Percentiles rank a stretch among this genome's conserved stretches.
Evolutionary conservation across 1,140 invertebrate genomes (phyloP).

Genomic region (Meteorus sp.): DNA sequence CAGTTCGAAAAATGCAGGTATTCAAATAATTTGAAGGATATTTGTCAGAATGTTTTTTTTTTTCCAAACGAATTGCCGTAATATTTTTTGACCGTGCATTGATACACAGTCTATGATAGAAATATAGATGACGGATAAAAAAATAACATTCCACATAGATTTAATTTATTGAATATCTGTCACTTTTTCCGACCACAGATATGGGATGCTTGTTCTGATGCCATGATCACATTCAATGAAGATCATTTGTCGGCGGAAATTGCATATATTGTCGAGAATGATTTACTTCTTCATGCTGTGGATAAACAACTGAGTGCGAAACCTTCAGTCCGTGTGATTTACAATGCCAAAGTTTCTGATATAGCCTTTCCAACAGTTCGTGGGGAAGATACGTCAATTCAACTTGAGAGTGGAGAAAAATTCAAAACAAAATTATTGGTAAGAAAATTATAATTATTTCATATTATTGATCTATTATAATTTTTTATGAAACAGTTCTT

Average conservation of each 20-base stretch:
- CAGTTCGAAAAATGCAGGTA: slow-evolving; percentile 87
- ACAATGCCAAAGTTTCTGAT: slow-evolving; percentile 48
- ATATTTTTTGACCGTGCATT: too few relatives aligned
- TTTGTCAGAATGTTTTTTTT: too few relatives aligned
- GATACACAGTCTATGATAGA: too few relatives aligned
- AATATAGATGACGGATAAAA: too few relatives aligned
- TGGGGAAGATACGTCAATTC: slow-evolving; percentile 35
- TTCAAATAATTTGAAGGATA: slow-evolving; percentile 28
- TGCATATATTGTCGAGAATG: slow-evolving; percentile 94
- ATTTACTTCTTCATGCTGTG: slow-evolving; percentile 78
- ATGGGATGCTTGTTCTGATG: slow-evolving; percentile 89
- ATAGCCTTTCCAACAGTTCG: slow-evolving; percentile 36
- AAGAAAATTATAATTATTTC: slow-evolving; percentile 27
- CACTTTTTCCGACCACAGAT: slow-evolving; percentile 61
- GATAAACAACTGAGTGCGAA: slow-evolving; percentile 58
- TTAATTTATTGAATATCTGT: background rate
- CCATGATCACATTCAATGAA: slow-evolving; percentile 82
- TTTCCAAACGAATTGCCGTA: too few relatives aligned
- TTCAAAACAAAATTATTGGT: slow-evolving; percentile 51
- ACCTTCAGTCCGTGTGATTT: slow-evolving; percentile 48
- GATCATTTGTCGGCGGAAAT: slow-evolving; percentile 72
- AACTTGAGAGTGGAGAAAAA: slow-evolving; percentile 43
- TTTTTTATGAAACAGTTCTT: slow-evolving; percentile 7
- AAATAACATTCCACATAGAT: background rate
- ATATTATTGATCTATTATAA: background rate